phyloP scores from a whole-genome alignment of 2,888 invertebrate species.

The Adelognathus sp. region DNA sequence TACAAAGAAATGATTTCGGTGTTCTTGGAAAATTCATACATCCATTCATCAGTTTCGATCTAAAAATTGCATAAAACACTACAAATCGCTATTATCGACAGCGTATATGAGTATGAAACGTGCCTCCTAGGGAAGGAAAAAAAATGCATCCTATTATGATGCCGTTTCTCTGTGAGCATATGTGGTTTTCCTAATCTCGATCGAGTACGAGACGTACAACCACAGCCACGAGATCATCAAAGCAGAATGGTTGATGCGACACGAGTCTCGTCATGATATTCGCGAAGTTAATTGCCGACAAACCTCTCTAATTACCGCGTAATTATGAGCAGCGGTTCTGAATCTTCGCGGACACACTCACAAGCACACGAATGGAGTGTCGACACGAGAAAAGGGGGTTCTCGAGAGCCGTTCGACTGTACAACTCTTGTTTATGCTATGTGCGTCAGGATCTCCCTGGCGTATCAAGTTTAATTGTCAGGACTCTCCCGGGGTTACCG shows the following conservation, averaged over 20 bases:
- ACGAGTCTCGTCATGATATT: constrained; percentile 67
- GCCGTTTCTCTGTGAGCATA: not conserved
- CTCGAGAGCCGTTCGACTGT: constrained; percentile 35
- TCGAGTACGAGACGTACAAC: not conserved
- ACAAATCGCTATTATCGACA: not conserved
- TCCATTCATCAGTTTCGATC: not conserved
- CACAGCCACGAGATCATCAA: not conserved
- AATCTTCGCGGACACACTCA: constrained; percentile 9
- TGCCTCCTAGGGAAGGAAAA: not conserved
- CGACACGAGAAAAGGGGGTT: constrained; percentile 14
- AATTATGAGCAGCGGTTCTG: constrained; percentile 71
- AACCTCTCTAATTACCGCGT: constrained; percentile 77
- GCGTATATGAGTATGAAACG: not conserved
- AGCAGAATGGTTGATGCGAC: constrained; percentile 56
- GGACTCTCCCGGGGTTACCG: constrained; percentile 60
- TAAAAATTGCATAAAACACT: not conserved
- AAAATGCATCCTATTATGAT: not conserved
- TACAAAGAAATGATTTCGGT: too few relatives aligned
- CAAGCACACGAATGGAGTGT: too few relatives aligned
- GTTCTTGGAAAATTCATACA: too few relatives aligned
- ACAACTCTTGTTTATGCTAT: constrained; percentile 42
- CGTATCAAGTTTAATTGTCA: constrained; percentile 75
- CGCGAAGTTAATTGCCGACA: constrained; percentile 75
- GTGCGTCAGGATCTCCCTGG: constrained; percentile 71
- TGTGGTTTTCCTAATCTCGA: constrained; percentile 8